phyloP scores from a whole-genome alignment of 2,888 invertebrate species.

The Timandra comae region DNA sequence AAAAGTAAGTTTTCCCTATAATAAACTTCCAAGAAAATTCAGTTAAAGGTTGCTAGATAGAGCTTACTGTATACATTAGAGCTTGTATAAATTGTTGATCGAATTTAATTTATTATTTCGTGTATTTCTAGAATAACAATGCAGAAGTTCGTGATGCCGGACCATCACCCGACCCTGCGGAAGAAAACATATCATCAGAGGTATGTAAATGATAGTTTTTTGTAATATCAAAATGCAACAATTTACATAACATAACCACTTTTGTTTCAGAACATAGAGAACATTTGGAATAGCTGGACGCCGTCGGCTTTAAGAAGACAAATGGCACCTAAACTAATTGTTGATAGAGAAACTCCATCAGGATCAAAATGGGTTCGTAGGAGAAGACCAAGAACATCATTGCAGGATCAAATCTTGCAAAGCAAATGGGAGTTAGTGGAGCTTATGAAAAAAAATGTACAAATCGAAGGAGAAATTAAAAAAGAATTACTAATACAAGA shows the following conservation, averaged over 20 bases:
- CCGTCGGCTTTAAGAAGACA: background rate
- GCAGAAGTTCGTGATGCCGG: background rate
- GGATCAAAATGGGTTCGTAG: background rate
- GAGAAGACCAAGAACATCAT: background rate
- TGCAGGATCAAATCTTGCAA: background rate
- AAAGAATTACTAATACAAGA: conserved; percentile 2
- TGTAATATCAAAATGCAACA: too few relatives aligned
- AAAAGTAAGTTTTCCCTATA: too few relatives aligned
- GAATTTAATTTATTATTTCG: background rate
- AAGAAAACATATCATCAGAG: background rate
- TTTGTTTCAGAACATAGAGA: background rate
- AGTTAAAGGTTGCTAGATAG: background rate
- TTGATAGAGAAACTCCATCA: background rate
- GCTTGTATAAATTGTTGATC: too few relatives aligned
- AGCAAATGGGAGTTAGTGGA: background rate
- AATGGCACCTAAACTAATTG: too few relatives aligned
- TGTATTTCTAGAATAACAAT: background rate
- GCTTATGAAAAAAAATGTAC: background rate
- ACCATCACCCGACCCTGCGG: background rate
- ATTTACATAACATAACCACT: too few relatives aligned
- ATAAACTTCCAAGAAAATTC: too few relatives aligned
- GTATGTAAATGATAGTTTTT: too few relatives aligned
- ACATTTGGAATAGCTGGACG: background rate
- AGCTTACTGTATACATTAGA: too few relatives aligned
- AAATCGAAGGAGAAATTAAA: background rate